A percentile compares a stretch with the other conserved stretches of the same genome.
Evolutionary conservation across 2,888 invertebrate species (phyloP).

Genomic region (Scaptomyza tumidula): DNA sequence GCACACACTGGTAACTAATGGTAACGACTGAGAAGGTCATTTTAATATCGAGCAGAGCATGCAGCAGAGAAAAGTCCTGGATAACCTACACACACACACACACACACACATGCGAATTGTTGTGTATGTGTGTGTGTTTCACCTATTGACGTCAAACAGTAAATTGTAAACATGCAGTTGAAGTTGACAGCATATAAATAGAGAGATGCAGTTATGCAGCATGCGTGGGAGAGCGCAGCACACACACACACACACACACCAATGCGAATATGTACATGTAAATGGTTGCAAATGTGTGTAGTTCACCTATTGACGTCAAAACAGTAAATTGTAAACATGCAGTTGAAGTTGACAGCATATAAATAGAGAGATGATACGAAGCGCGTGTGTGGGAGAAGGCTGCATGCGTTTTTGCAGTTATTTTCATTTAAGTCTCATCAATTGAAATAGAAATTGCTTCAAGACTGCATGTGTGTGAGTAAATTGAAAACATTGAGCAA

Average conservation of each 20-base stretch:
- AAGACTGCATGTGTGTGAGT: too few species aligned
- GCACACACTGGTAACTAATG: constrained; percentile 3
- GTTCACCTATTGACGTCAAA: constrained; percentile 35
- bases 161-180: constrained; percentile 29
- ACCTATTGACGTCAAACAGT: constrained; percentile 34
- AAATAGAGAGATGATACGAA: constrained; percentile 3
- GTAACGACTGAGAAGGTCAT: constrained; percentile 19
- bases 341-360: constrained; percentile 20
- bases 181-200: constrained; percentile 18
- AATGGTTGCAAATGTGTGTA: neutral
- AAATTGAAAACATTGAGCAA: too few species aligned
- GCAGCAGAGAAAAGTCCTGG: constrained; percentile 25
- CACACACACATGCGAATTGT: neutral
- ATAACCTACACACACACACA: constrained; percentile 11
- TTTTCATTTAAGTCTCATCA: neutral
- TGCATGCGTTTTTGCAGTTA: constrained; percentile 11
- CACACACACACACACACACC: neutral
- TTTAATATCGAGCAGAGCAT: constrained; percentile 14
- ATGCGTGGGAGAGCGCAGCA: constrained; percentile 10
- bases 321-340: constrained; percentile 30
- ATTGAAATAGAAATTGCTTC: neutral
- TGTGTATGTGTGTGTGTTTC: neutral
- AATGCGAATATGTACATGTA: neutral
- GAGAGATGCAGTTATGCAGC: constrained; percentile 8
- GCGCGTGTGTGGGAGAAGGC: neutral